A percentile compares a stretch with the other conserved stretches of the same genome.
Evolutionary conservation across 2,113 vertebrate species (phyloP).

Genomic region (Gila orcuttii): DNA sequence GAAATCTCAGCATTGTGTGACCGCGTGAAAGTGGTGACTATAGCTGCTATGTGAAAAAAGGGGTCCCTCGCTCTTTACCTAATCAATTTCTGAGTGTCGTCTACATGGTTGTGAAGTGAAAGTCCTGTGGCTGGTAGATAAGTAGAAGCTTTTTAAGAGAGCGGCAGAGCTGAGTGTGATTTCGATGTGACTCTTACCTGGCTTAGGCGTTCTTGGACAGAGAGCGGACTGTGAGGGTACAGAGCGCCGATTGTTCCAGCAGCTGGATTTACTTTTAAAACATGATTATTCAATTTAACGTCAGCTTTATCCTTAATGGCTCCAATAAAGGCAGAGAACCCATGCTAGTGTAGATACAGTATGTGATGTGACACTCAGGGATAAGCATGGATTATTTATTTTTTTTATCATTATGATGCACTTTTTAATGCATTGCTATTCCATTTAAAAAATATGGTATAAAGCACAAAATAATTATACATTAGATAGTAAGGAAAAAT

Average conservation of each 20-base stretch:
- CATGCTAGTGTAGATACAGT: conserved; percentile 22
- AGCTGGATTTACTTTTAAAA: conserved; percentile 63
- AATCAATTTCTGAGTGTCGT: conserved; percentile 75
- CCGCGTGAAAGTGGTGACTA: conserved; percentile 54
- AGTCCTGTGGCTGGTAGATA: conserved; percentile 74
- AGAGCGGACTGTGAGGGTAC: conserved; percentile 67
- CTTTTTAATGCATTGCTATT: not conserved
- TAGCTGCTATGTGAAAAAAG: conserved; percentile 63
- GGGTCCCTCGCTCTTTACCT: conserved; percentile 63
- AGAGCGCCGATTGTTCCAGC: conserved; percentile 67
- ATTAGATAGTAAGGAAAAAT: no score
- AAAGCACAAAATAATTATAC: no score
- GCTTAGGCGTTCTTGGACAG: conserved; percentile 62
- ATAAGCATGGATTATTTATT: conserved; percentile 11
- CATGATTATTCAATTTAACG: conserved; percentile 67
- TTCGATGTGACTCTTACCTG: conserved; percentile 73
- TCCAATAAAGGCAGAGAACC: conserved; percentile 47
- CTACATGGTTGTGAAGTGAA: conserved; percentile 67
- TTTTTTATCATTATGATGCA: not conserved
- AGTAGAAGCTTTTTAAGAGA: conserved; percentile 75
- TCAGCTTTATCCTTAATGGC: conserved; percentile 58
- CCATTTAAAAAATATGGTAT: not conserved
- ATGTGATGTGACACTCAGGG: conserved; percentile 12
- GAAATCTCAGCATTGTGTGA: conserved; percentile 66
- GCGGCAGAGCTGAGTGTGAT: conserved; percentile 67